Evolutionary conservation across 64 coral and sea anemone genomes (phyloP), one percentile per base, ranked within the genome.

Genomic region (Porites lutea): DNA sequence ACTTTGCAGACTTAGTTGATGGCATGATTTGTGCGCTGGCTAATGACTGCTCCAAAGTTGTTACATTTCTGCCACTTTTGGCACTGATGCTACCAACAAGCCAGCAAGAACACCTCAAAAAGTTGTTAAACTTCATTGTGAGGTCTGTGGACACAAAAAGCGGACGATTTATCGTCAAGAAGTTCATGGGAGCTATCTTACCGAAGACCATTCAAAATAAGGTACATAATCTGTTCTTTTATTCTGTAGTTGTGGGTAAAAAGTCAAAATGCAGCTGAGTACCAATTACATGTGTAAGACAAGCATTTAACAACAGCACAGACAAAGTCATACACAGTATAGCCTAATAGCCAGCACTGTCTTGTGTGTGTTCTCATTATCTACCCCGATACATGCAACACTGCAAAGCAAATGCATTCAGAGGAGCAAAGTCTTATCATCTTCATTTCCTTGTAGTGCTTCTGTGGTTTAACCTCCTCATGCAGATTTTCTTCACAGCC

Each of bases 91-190:
- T 97, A 14, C 77, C 88, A 61, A 58, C 37, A 16, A 62, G 87
- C 23, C 83, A 89, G 14, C 43, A 65, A 22, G 84, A 83, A 27
- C 95, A 97, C 59, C 67, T 97, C 13, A 90, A 82, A 61, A 79
- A 79, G 59, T 72, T 97, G 73, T 73, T 97, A 19, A 91, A 79
- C 76, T 97, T 97, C 52, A 90, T 97, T 47, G 70, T 52, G 58
- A 91, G 45, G 20, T 79, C 70, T 61, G 74, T 16, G 72, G 48
- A 59, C 16, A 81, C 75, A 51, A 65, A 23, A 14, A 79, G 19
- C 83, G 90, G 71, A 57, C 84, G 89, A 48, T 96, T 88, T 22
- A 69, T 92, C 10, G 59, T 67, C 8, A 96, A 90, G 83, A 96
- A 80, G 77, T 92, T 96, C 27, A 88, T 87, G 10, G 71, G 88